Conservation (phyloP, 2,888 invertebrate genomes). For the Holacanthella duospinosa region DNA sequence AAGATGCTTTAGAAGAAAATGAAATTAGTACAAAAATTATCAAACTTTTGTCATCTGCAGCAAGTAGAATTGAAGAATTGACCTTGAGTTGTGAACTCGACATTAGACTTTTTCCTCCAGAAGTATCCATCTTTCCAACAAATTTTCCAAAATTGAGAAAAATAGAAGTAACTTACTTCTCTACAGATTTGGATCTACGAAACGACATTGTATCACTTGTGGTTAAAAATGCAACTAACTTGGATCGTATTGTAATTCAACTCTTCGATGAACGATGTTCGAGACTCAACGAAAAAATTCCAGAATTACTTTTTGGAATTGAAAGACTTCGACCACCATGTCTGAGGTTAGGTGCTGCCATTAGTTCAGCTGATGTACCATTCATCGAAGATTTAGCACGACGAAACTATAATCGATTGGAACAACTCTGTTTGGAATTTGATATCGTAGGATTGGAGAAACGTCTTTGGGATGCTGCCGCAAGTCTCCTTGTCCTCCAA, state of each 20-base stretch:
- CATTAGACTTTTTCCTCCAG: not conserved
- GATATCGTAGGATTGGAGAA: not conserved
- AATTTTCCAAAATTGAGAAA: not conserved
- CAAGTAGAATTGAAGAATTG: not conserved
- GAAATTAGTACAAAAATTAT: not conserved
- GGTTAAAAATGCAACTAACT: not conserved
- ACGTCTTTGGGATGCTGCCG: not conserved
- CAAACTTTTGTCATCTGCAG: not conserved
- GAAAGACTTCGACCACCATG: not conserved
- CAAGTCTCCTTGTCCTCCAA: not conserved
- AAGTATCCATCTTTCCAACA: not conserved
- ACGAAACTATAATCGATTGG: not conserved
- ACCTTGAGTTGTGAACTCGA: not conserved
- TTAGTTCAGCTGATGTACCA: not conserved
- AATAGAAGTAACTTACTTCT: not conserved
- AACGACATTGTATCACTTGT: not conserved
- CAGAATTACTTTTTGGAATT: not conserved
- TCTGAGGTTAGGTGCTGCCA: not conserved
- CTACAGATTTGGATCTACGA: not conserved
- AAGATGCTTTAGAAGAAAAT: not conserved
- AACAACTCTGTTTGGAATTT: not conserved
- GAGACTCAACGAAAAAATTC: not conserved
- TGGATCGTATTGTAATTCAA: not conserved
- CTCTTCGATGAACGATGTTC: not conserved
- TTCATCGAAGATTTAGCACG: not conserved